These are phyloP conservation scores for Hermodice carunculata DNA, from an alignment of 2,888 invertebrate genomes.

Conservation along the genomic window DNA sequence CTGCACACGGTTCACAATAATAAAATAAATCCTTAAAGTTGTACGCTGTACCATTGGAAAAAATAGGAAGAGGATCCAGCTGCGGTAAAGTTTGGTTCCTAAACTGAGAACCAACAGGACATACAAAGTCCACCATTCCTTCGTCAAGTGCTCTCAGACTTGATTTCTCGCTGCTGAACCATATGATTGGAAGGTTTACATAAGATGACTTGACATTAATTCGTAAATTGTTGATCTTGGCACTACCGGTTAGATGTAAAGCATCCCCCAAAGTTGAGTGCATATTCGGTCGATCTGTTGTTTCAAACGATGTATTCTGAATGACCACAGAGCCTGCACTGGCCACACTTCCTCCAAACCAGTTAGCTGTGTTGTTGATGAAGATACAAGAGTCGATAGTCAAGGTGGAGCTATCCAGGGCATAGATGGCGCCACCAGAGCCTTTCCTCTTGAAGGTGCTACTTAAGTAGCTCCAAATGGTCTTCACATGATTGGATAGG, in stretches of 20 bases:
- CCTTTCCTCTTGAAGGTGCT: slow-evolving; percentile 7
- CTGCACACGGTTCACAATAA: slow-evolving; percentile 12
- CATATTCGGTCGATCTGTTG: background rate
- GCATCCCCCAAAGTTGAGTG: slow-evolving; percentile 8
- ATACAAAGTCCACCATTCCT: slow-evolving; percentile 4
- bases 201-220: background rate
- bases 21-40: slow-evolving; percentile 19
- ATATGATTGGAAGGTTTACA: slow-evolving; percentile 5
- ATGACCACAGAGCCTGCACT: background rate
- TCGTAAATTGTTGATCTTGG: background rate
- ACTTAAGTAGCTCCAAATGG: background rate
- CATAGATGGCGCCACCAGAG: slow-evolving; percentile 21
- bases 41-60: slow-evolving; percentile 1
- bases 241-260: slow-evolving; percentile 9
- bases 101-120: slow-evolving; percentile 15
- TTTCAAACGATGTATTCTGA: slow-evolving; percentile 9
- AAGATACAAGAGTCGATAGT: slow-evolving; percentile 6
- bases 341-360: slow-evolving; percentile 22
- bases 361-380: slow-evolving; percentile 16
- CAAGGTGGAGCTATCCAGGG: background rate
- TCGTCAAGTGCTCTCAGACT: background rate
- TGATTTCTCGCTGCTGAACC: slow-evolving; percentile 5
- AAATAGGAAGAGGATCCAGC: too few relatives aligned
- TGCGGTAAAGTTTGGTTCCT: slow-evolving; percentile 6
- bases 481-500: slow-evolving; percentile 2